Percentiles rank a stretch among this genome's conserved stretches.
Conservation (phyloP, 2,797 vertebrate genomes). For the Tauraco hartlaubi region DNA sequence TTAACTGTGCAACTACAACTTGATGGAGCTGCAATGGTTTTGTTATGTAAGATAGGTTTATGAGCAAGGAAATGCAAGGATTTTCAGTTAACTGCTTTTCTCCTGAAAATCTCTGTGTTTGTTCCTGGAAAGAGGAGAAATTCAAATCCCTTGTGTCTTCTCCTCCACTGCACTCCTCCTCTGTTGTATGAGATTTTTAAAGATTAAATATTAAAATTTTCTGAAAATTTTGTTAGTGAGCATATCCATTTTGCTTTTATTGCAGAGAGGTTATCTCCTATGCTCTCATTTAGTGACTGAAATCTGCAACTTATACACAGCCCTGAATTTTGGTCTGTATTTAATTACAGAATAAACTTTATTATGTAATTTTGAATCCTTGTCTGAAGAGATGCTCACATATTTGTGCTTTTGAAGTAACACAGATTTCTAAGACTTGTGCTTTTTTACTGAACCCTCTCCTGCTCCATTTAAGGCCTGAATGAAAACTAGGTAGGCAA, state of each 20-base stretch:
- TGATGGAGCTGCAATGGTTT: neutral
- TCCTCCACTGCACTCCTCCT: neutral
- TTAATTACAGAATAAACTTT: neutral
- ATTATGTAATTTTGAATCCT: neutral
- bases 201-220: neutral
- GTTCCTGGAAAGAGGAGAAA: neutral
- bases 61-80: neutral
- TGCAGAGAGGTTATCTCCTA: neutral
- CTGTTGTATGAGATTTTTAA: neutral
- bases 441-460: neutral
- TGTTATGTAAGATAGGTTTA: neutral
- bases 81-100: neutral
- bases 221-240: too few species aligned
- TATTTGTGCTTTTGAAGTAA: neutral
- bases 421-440: neutral
- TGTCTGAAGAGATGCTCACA: neutral
- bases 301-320: neutral
- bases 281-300: neutral
- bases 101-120: neutral
- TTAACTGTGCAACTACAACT: neutral
- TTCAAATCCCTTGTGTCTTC: neutral
- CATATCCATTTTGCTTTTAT: neutral
- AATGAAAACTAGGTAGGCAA: neutral
- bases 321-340: neutral
- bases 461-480: neutral